Conservation (phyloP, 2,797 vertebrate species). For the Lutra lutra region DNA sequence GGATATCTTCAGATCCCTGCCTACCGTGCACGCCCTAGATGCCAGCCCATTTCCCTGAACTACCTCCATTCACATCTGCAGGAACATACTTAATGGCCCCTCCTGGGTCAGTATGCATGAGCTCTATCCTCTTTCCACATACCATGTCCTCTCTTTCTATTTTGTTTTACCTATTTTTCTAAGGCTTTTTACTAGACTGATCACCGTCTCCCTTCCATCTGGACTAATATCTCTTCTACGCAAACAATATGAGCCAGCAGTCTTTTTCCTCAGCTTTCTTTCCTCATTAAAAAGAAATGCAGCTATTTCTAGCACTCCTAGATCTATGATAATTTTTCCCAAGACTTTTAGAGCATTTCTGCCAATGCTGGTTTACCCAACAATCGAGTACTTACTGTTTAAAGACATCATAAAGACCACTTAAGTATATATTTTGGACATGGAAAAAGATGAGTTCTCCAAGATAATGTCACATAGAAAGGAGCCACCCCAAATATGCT, state of each 20-base stretch:
- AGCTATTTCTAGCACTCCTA: neutral
- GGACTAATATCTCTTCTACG: neutral
- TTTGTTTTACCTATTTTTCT: neutral
- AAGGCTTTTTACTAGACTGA: neutral
- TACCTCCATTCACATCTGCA: neutral
- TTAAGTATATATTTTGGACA: neutral
- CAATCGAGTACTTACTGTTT: neutral
- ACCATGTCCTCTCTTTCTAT: neutral
- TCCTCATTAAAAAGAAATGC: neutral
- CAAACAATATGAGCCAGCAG: neutral
- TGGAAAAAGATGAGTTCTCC: neutral
- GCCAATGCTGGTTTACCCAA: neutral
- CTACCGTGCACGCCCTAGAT: too few species aligned
- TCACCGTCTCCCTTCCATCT: neutral
- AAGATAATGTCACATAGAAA: neutral
- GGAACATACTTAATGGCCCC: accelerated
- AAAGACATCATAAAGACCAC: neutral
- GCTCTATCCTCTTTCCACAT: neutral
- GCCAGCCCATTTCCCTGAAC: neutral
- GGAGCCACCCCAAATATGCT: neutral
- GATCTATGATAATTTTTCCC: neutral
- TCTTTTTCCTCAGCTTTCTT: neutral
- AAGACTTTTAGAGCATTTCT: neutral
- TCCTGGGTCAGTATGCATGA: too few species aligned
- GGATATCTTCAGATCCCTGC: neutral